These are phyloP conservation scores for Antedon mediterranea DNA, from an alignment of 53 echinoderm and acorn worm species.

Conservation along the genomic window DNA sequence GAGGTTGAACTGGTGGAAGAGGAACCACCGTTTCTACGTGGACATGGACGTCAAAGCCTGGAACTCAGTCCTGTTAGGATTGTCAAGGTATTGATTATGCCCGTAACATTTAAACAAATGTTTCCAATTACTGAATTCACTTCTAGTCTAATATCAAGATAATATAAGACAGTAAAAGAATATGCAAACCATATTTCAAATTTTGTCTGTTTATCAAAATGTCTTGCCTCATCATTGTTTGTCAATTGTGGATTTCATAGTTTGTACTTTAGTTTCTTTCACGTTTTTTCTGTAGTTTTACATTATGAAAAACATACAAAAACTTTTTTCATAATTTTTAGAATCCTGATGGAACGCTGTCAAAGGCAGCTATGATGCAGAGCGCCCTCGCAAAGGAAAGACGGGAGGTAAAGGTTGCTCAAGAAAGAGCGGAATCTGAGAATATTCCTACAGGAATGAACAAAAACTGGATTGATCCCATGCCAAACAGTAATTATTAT, in stretches of 20 bases:
- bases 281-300: too few species aligned
- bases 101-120: background rate
- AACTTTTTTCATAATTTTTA: constrained; percentile 8
- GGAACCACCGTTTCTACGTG: constrained; percentile 85
- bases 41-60: constrained; percentile 87
- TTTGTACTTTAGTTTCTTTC: too few species aligned
- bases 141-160: too few species aligned
- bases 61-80: constrained; percentile 94
- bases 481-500: constrained; percentile 98
- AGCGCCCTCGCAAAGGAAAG: constrained; percentile 87
- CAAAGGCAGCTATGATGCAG: constrained; percentile 99
- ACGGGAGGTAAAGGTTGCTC: constrained; percentile 78
- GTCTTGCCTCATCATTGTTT: too few species aligned
- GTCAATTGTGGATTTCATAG: too few species aligned
- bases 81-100: constrained; percentile 59
- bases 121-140: too few species aligned
- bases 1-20: constrained; percentile 90
- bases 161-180: too few species aligned
- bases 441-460: constrained; percentile 96
- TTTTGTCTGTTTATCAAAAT: too few species aligned
- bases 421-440: constrained; percentile 77
- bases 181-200: background rate
- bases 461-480: constrained; percentile 97
- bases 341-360: constrained; percentile 94
- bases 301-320: too few species aligned